Base-by-base conservation (phyloP, 2,888 invertebrate genomes). In the Apomyelois bistriatella region DNA sequence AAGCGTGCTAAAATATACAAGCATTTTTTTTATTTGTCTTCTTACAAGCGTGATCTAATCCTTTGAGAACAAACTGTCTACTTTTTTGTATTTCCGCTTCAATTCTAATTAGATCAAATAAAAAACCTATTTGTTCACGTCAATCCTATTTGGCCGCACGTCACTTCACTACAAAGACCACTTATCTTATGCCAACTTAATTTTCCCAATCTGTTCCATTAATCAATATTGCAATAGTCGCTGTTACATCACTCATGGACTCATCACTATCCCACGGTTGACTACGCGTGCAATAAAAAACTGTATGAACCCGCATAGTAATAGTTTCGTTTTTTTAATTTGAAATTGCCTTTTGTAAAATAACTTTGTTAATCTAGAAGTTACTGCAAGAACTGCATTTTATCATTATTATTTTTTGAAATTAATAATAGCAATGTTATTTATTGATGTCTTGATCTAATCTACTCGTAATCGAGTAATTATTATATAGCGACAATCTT, bases 121-220 rank as follows among this genome's bases (percentile, higher is more conserved):
- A 74, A 75, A 77, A 70, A 67, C 57, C 66, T 66, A 73, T 73
- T 67, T 72, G 61, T 71, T 67, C 68, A 53, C 72, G 65, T 76
- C 73, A 67, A 63, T 72, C 66, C 60, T 64, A 67, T 72, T 70
- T 65, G 56, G 62, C 64, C 64, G 70, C 67, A 66, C 71, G 70
- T 76, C 76, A 70, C 66, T 68, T 71, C 67, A 61, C 70, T 72
- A 72, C 70, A 73, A 68, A 68, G 64, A 66, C 72, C 68, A 75
- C 74, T 79, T 72, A 76, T 81, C 74, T 72, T 66, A 64, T 72
- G 73, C 78, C 74, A 72, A 73, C 75, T 74, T 72, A 76, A 76
- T 81, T 79, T 79, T 74, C 67, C 72, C 77, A 82, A 85, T 85
- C 85, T 72, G 69, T 77, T 82, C 76, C 79, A 85, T 85, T 83